Evolutionary conservation across 2,797 vertebrate genomes (phyloP).

Genomic region (Mionectes olivaceus): DNA sequence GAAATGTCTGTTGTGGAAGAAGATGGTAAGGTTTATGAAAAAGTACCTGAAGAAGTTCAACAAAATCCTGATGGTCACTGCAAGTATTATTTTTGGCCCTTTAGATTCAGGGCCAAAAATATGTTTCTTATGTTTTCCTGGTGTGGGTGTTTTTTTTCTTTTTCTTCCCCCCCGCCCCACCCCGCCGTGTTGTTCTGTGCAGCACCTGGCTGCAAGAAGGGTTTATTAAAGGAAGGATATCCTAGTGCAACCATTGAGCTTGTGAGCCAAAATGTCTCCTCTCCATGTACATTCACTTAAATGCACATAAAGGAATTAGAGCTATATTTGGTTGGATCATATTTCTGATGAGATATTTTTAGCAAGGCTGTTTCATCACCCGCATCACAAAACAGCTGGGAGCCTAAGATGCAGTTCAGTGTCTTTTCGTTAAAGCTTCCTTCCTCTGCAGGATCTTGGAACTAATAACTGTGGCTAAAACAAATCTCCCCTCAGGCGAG

Average conservation of each 20-base stretch:
- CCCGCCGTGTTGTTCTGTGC: constrained; percentile 26
- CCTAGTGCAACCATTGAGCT: constrained; percentile 14
- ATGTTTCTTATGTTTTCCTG: not conserved
- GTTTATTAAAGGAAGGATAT: constrained; percentile 50
- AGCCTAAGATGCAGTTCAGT: not conserved
- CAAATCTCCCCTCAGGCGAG: not conserved
- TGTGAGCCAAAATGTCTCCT: constrained; percentile 24
- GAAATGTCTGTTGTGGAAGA: not conserved
- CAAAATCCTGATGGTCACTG: not conserved
- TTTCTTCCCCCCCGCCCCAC: not conserved
- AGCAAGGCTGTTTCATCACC: constrained; percentile 17
- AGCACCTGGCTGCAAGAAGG: constrained; percentile 35
- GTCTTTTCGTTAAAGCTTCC: constrained; percentile 36
- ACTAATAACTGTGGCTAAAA: constrained; percentile 43
- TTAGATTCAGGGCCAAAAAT: constrained; percentile 5
- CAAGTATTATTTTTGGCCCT: not conserved
- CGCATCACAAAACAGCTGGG: not conserved
- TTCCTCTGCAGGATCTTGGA: constrained; percentile 16
- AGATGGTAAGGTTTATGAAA: not conserved
- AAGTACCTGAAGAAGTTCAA: not conserved
- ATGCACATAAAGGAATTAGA: not conserved
- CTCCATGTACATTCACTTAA: constrained; percentile 19
- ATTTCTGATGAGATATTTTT: constrained; percentile 58
- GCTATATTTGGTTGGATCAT: constrained; percentile 14
- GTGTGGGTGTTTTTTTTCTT: not conserved